Conservation (phyloP, 2,888 invertebrate genomes). For the Euspilapteryx auroguttella region DNA sequence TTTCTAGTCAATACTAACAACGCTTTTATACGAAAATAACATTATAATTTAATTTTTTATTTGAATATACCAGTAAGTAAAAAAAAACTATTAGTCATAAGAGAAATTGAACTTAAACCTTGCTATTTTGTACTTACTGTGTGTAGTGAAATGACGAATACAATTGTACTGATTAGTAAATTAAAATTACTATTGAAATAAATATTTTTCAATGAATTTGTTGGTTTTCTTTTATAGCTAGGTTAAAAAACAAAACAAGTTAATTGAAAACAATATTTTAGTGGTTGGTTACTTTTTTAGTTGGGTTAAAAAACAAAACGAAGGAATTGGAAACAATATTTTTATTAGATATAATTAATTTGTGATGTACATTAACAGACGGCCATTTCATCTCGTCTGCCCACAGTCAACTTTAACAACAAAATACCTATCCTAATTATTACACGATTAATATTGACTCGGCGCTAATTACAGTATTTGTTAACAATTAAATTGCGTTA, state of each 20-base stretch:
- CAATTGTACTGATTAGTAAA: constrained; percentile 17
- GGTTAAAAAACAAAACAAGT: too few relatives aligned
- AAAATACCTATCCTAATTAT: constrained; percentile 6
- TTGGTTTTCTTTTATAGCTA: too few relatives aligned
- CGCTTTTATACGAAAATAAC: too few relatives aligned
- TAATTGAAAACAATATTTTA: constrained; percentile 16
- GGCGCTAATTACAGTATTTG: constrained; percentile 13
- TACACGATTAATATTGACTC: constrained; percentile 10
- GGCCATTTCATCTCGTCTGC: constrained; percentile 9
- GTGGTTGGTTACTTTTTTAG: constrained; percentile 3
- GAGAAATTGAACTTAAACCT: constrained; percentile 24
- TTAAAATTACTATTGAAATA: constrained; percentile 20
- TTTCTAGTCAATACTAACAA: constrained; percentile 55
- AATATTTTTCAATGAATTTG: constrained; percentile 16
- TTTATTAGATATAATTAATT: constrained; percentile 31
- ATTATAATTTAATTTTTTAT: too few relatives aligned
- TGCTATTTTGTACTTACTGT: constrained; percentile 52
- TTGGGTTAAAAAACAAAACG: constrained; percentile 4
- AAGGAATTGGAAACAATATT: too few relatives aligned
- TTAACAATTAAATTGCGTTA: constrained; percentile 38
- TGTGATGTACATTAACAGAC: constrained; percentile 37
- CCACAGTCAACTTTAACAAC: constrained; percentile 1
- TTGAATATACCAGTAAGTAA: too few relatives aligned
- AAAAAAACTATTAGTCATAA: too few relatives aligned
- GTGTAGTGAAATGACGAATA: too few relatives aligned